Base-by-base conservation (phyloP, 2,888 invertebrate genomes). In the Nomada ruficornis region DNA sequence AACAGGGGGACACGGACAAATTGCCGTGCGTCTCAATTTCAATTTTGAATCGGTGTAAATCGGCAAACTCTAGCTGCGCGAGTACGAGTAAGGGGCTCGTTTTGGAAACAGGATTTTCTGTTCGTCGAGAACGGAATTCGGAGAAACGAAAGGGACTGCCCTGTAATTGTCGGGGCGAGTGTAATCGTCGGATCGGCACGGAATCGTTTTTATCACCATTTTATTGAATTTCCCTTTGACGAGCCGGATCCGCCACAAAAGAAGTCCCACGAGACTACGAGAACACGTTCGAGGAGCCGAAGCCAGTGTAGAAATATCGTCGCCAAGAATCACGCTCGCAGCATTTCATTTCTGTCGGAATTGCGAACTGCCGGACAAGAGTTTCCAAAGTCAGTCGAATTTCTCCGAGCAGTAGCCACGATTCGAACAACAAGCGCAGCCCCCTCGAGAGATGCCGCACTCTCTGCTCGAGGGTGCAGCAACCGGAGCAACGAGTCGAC, bases 131-230 rank as follows among this genome's bases (percentile, higher is more conserved):
- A 50, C 15, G 5, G 7, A 18, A 13, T 29, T 29, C 0, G 29
- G 0, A 7, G 29, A 7, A 7, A 29, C 29, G 29, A 29, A 7
- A 29, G 7, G 7, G 7, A 7, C 29, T 29, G 29, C 29, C 29
- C 7, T 7, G 29, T 7, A 4, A 5, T 4, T 4, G 29, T 29
- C 29, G 3, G 23, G 7, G 18, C 15, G 23, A 42, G 15, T 0
- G 5, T 5, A 7, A 47, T 3, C 29, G 18, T 11, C 4, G 0
- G 18, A n/a, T 55, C 54, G 54, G 36, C 64, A 13, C 7, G 55
- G 67, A 67, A 82, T 82, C 78, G 71, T 82, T 75, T 82, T 82
- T 82, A 83, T 82, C 78, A 83, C 71, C 78, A 82, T 83, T 83
- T 82, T 63, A 83, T 83, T 82, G 82, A 78, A 68, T 60, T 57